Evolutionary conservation across 2,888 invertebrate genomes (phyloP).

Genomic region (Aphrophora alni): DNA sequence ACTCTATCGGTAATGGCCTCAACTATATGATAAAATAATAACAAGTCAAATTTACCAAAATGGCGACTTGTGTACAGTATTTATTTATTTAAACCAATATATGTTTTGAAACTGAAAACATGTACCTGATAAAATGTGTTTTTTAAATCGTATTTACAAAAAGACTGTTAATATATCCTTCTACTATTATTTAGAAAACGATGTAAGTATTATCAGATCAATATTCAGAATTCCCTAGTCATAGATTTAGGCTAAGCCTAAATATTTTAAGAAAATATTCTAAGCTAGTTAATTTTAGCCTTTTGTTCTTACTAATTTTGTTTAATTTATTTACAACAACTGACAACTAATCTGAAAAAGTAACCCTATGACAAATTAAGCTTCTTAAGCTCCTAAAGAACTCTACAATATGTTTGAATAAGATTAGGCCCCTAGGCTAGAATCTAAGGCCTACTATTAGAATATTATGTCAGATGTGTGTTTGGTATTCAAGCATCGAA

Average conservation of each 20-base stretch:
- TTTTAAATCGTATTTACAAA: neutral
- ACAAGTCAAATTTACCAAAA: neutral
- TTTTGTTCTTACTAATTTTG: no score
- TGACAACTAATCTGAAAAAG: no score
- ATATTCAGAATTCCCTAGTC: neutral
- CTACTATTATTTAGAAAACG: neutral
- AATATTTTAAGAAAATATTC: no score
- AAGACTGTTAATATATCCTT: neutral
- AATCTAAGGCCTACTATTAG: no score
- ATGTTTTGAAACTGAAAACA: neutral
- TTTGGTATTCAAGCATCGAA: no score
- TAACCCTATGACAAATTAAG: no score
- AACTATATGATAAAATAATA: neutral
- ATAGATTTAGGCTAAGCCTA: neutral
- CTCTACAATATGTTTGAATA: no score
- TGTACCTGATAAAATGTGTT: conserved; percentile 2
- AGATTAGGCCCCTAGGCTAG: no score
- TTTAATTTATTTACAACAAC: no score
- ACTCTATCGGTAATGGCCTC: neutral
- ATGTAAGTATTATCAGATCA: neutral
- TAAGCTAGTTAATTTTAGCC: no score
- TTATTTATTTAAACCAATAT: neutral
- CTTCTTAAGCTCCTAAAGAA: no score
- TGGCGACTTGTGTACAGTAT: neutral
- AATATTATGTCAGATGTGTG: no score